These are phyloP conservation scores for Rhinophrynus dorsalis DNA, from an alignment of 2,797 vertebrate genomes.

Conservation along the genomic window DNA sequence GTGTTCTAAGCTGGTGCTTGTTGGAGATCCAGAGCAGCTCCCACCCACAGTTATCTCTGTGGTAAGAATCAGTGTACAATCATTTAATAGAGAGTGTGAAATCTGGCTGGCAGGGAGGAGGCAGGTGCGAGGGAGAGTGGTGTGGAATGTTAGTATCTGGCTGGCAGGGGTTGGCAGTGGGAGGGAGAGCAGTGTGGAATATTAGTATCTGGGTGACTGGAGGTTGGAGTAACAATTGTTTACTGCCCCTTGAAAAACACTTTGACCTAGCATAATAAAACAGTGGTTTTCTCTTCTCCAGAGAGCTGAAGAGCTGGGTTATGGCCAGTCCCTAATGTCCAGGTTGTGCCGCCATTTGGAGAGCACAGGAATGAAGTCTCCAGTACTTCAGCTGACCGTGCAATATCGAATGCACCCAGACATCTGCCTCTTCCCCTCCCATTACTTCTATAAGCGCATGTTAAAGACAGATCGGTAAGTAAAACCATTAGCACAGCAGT, in stretches of 20 bases:
- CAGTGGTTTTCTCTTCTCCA: no score
- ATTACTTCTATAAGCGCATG: conserved; percentile 70
- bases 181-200: no score
- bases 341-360: conserved; percentile 70
- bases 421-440: conserved; percentile 83
- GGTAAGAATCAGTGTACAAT: conserved; percentile 72
- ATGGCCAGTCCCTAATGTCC: conserved; percentile 80
- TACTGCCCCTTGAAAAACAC: no score
- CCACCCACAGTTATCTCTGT: conserved; percentile 81
- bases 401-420: conserved; percentile 88
- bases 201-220: no score
- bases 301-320: conserved; percentile 78
- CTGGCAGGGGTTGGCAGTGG: no score
- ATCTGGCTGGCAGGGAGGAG: no score
- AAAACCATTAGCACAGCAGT: no score
- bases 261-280: no score
- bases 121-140: no score
- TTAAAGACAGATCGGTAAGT: conserved; percentile 74
- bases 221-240: no score
- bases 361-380: conserved; percentile 42
- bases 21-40: conserved; percentile 82
- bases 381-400: conserved; percentile 67
- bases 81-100: no score
- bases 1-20: conserved; percentile 75
- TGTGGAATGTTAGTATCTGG: no score